Conservation (phyloP, 2,797 vertebrate genomes). For the Anolis apletophallus region DNA sequence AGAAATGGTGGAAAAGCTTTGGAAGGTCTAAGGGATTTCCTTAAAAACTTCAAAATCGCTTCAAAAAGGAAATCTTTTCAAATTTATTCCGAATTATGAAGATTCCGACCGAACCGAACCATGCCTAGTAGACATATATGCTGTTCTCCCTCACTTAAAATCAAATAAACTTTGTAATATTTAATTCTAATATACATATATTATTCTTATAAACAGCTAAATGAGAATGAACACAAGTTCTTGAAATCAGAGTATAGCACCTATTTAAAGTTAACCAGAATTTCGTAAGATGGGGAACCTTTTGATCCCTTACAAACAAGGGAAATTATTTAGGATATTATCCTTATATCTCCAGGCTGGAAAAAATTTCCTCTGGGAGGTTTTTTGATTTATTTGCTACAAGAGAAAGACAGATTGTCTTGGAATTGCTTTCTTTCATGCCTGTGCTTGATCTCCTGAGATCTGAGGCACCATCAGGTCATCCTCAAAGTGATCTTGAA, state of each 20-base stretch:
- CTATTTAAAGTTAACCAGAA: slow-evolving; percentile 3
- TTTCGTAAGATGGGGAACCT: slow-evolving; percentile 20
- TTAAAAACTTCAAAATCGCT: no score
- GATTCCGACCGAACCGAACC: no score
- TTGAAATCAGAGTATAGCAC: not conserved
- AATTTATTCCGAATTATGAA: no score
- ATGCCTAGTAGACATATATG: no score
- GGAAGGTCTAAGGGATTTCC: no score
- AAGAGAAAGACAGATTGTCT: slow-evolving; percentile 53
- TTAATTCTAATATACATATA: not conserved
- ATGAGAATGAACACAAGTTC: not conserved
- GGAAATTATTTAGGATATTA: slow-evolving; percentile 56
- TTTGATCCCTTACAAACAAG: slow-evolving; percentile 35
- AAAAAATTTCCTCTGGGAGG: slow-evolving; percentile 36
- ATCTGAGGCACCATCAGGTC: slow-evolving; percentile 52
- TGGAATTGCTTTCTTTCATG: slow-evolving; percentile 36
- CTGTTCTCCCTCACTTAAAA: no score
- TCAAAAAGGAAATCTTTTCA: no score
- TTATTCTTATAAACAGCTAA: not conserved
- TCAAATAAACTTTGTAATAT: not conserved
- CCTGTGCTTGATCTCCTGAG: slow-evolving; percentile 12
- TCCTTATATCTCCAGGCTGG: slow-evolving; percentile 41
- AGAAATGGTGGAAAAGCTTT: no score
- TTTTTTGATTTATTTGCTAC: slow-evolving; percentile 30
- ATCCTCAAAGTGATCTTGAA: slow-evolving; percentile 55